Base-by-base conservation (phyloP, 2,888 invertebrate genomes). In the Electrophaes corylata region DNA sequence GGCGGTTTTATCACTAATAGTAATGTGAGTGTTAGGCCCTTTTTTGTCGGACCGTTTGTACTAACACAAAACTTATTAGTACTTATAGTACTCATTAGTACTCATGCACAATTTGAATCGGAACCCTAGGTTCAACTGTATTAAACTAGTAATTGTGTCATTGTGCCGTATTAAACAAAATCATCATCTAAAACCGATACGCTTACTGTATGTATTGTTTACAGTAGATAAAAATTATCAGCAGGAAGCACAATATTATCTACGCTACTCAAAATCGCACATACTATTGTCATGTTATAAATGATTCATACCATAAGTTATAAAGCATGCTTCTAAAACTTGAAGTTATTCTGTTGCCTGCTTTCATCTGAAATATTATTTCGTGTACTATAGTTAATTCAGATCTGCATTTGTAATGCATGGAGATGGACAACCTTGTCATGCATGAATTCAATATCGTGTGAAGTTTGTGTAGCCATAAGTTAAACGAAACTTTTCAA, bases 401-500 rank as follows among this genome's bases (percentile, higher is more conserved):
- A 20, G 16, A 33, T 14, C 12, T 52, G 14, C 29, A 52, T 37
- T 18, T 19, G 16, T 41, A 41, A 14, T 46, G 56, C 56, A 57
- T 46, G 50, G 20, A 18, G 55, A 19, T n/a, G n/a, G n/a, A n/a
- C n/a, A n/a, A 26, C 23, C 37, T n/a, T 40, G 14, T 12, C 19
- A 48, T 33, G 55, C 55, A 55, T 55, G 55, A 31, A 37, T 56
- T 56, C 43, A 11, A 19, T 16, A 29, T 41, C 16, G 33, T 45
- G 26, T 41, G 40, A 29, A 46, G 23, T 46, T 50, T 57, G 44
- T 49, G 26, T 47, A 14, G 45, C 14, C 33, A 23, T n/a, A 12
- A 4, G 12, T 18, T 43, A 37, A 11, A 48, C 47, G 33, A 40
- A 47, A 35, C 19, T 49, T n/a, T 6, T 6, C 3, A 23, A 43